Evolutionary conservation across 2,888 invertebrate genomes (phyloP).

Genomic region (Hydrotaea diabolus): DNA sequence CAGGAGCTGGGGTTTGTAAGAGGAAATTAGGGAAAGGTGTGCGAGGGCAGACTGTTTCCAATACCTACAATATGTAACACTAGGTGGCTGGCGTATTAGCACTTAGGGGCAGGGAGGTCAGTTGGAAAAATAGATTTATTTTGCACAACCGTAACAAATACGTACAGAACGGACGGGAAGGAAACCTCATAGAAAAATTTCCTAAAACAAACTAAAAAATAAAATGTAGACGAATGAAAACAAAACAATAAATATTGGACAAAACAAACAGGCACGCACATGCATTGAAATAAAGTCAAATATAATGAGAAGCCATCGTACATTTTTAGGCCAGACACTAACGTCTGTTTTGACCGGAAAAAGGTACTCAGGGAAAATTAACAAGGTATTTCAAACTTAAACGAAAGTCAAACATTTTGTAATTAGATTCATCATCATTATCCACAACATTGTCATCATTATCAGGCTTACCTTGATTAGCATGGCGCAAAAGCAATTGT

Average conservation of each 20-base stretch:
- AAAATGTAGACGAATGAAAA: neutral
- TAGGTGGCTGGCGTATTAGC: neutral
- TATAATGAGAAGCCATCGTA: no score
- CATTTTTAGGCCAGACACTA: no score
- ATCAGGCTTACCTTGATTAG: slow-evolving; percentile 74
- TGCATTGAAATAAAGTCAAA: neutral
- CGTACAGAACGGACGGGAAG: neutral
- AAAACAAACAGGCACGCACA: neutral
- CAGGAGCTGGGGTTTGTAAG: neutral
- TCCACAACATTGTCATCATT: neutral
- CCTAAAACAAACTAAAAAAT: neutral
- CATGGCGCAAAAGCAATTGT: slow-evolving; percentile 78
- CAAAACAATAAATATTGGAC: neutral
- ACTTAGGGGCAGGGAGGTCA: slow-evolving; percentile 41
- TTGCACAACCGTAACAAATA: neutral
- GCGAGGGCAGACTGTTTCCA: neutral
- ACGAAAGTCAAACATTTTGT: neutral
- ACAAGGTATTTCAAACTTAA: no score
- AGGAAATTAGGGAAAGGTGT: neutral
- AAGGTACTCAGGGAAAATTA: no score
- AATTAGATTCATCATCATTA: neutral
- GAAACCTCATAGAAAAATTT: neutral
- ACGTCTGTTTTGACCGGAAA: no score
- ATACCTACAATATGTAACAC: neutral
- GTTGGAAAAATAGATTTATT: slow-evolving; percentile 41